phyloP scores from a whole-genome alignment of 2,888 invertebrate species.

The Ichneumoninae sp. region DNA sequence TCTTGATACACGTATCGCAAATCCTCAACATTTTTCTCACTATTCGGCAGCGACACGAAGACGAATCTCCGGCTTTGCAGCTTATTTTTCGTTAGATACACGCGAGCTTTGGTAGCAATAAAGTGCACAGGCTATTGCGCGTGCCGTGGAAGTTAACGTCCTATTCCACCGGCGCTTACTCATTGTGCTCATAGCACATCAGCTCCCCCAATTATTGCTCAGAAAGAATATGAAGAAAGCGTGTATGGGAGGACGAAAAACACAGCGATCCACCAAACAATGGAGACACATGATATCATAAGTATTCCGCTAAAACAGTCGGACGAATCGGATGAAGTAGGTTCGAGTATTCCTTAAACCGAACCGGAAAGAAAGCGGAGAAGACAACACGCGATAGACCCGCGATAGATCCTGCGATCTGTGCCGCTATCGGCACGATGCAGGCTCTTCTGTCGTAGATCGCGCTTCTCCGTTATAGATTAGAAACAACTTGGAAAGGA shows the following conservation, averaged over 20 bases:
- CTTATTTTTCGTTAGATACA: conserved; percentile 57
- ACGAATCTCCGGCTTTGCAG: conserved; percentile 42
- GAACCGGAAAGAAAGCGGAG: conserved; percentile 9
- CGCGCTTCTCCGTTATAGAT: neutral
- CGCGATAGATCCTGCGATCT: neutral
- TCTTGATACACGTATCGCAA: conserved; percentile 7
- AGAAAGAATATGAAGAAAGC: conserved; percentile 36
- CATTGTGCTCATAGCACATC: conserved; percentile 12
- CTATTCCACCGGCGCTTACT: neutral
- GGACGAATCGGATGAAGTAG: conserved; percentile 10
- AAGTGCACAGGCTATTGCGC: conserved; percentile 35
- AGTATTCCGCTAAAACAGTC: neutral
- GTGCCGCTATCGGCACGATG: neutral
- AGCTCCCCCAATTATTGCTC: conserved; percentile 35
- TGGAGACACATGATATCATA: neutral
- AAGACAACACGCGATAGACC: neutral
- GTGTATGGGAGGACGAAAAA: conserved; percentile 19
- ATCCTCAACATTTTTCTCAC: conserved; percentile 42
- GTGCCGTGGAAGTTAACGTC: conserved; percentile 37
- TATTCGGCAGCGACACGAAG: conserved; percentile 7
- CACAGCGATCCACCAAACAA: conserved; percentile 22
- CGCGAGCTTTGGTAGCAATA: conserved; percentile 52
- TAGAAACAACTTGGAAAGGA: too few relatives aligned
- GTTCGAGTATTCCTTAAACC: neutral
- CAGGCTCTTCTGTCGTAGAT: neutral